Conservation (phyloP, 2,797 vertebrate genomes). For the Potorous gilbertii region DNA sequence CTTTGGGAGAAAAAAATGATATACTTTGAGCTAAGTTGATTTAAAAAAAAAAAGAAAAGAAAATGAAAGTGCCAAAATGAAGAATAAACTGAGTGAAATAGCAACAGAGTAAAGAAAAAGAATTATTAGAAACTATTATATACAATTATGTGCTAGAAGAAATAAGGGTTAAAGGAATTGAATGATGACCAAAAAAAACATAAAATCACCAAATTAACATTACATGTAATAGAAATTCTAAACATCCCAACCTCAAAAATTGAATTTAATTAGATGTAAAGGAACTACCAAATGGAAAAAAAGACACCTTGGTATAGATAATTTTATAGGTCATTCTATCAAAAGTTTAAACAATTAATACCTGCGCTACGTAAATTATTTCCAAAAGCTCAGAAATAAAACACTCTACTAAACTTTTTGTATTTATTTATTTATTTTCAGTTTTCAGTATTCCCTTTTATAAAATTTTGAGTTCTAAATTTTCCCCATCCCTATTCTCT, state of each 20-base stretch:
- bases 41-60: slow-evolving; percentile 6
- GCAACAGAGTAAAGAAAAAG: not conserved
- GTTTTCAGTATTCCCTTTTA: too few relatives aligned
- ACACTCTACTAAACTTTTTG: not conserved
- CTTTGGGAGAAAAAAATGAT: not conserved
- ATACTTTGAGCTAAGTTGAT: not conserved
- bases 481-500: too few relatives aligned
- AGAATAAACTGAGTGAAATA: slow-evolving; percentile 4
- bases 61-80: not conserved
- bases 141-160: not conserved
- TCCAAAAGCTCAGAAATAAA: not conserved
- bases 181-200: not conserved
- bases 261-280: not conserved
- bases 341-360: not conserved
- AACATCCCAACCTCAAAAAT: not conserved
- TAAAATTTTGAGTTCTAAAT: too few relatives aligned
- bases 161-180: not conserved
- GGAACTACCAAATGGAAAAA: not conserved
- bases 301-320: not conserved
- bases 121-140: slow-evolving; percentile 27
- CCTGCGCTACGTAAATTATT: not conserved
- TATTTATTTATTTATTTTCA: too few relatives aligned
- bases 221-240: not conserved
- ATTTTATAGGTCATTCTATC: not conserved
- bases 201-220: not conserved